Evolutionary conservation across 2,888 invertebrate genomes (phyloP).

Genomic region (Melinopterus prodromus): DNA sequence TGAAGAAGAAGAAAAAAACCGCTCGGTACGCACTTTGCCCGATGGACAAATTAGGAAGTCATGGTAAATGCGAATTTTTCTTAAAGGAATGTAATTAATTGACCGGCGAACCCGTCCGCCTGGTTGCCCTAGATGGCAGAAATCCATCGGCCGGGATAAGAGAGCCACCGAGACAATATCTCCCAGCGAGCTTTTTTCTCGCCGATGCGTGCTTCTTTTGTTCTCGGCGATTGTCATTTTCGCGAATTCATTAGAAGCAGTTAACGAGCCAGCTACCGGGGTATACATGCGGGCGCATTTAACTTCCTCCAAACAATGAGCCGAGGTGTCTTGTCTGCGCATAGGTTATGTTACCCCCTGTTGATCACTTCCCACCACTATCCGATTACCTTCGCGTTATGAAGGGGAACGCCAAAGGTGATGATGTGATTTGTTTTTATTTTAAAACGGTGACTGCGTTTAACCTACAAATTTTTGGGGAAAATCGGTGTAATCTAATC

Average conservation of each 20-base stretch:
- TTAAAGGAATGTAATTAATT: conserved; percentile 4
- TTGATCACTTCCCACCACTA: not conserved
- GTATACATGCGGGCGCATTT: not conserved
- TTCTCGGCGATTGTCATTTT: not conserved
- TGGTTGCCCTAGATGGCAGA: not conserved
- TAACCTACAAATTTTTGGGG: not conserved
- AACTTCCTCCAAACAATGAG: not conserved
- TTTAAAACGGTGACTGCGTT: not conserved
- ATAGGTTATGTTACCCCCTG: not conserved
- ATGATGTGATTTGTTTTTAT: not conserved
- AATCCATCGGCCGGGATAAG: not conserved
- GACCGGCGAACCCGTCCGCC: not conserved
- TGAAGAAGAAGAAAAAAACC: not conserved
- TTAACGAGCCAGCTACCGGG: not conserved
- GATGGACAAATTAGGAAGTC: conserved; percentile 4
- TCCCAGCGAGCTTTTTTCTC: not conserved
- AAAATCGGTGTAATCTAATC: not conserved
- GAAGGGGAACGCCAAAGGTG: not conserved
- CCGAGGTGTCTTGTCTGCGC: not conserved
- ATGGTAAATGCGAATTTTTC: not conserved
- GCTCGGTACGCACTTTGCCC: not conserved
- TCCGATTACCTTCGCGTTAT: not conserved
- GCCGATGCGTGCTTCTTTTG: not conserved
- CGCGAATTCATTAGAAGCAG: not conserved
- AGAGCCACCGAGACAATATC: not conserved